Percentiles rank a stretch among this genome's conserved stretches.
These are phyloP conservation scores for Progne subis DNA, from an alignment of 2,113 vertebrate species.

Conservation along the genomic window DNA sequence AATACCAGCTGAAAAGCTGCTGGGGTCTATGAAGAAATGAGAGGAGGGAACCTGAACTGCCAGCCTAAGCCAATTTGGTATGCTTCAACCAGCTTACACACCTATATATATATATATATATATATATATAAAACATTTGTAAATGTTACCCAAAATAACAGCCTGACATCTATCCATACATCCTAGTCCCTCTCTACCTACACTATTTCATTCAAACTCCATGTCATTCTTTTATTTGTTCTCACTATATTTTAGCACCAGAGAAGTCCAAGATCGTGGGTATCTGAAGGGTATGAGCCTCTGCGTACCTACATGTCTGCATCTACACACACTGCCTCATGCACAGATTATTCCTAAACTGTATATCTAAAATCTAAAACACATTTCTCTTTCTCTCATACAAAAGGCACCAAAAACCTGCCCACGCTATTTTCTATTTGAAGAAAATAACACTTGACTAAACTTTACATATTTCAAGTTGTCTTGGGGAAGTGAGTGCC, in stretches of 20 bases:
- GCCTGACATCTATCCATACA: neutral
- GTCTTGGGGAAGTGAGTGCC: neutral
- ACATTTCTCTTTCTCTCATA: neutral
- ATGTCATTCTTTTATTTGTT: neutral
- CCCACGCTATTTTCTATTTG: neutral
- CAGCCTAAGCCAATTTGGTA: neutral
- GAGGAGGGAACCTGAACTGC: neutral
- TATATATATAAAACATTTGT: neutral
- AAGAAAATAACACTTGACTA: constrained; percentile 4
- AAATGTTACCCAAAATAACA: neutral
- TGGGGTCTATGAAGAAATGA: neutral
- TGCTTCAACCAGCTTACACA: neutral
- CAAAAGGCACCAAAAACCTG: neutral
- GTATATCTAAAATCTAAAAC: neutral
- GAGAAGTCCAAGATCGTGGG: neutral
- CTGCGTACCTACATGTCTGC: fast-evolving
- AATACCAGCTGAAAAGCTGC: neutral
- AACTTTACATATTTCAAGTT: constrained; percentile 19
- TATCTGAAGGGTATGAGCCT: neutral
- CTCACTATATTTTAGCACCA: neutral
- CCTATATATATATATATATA: neutral
- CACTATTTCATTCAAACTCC: neutral
- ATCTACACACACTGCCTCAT: neutral
- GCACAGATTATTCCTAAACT: neutral
- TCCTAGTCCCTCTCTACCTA: neutral